phyloP scores from a whole-genome alignment of 2,888 invertebrate species.

The Apocheima hispidaria region DNA sequence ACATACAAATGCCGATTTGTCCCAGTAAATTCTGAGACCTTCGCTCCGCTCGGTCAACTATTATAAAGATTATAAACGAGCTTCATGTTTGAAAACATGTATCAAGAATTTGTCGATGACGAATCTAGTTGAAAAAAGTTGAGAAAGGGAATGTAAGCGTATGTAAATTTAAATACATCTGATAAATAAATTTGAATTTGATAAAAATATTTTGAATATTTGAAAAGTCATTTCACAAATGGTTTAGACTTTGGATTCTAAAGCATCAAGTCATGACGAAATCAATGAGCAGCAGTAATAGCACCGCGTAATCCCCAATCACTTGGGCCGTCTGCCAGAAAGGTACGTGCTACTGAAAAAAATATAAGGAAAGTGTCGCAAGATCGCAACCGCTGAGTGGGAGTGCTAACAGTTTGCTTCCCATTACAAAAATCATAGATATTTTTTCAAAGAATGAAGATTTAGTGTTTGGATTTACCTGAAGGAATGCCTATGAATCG shows the following conservation, averaged over 20 bases:
- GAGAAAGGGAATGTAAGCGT: too few relatives aligned
- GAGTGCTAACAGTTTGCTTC: slow-evolving; percentile 20
- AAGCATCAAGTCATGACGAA: slow-evolving; percentile 10
- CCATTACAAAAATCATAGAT: slow-evolving; percentile 13
- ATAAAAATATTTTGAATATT: neutral
- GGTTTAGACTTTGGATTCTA: neutral
- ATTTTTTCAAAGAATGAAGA: slow-evolving; percentile 16
- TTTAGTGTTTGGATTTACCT: slow-evolving; percentile 2
- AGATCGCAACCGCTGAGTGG: slow-evolving; percentile 23
- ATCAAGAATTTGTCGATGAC: too few relatives aligned
- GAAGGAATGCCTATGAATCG: slow-evolving; percentile 2
- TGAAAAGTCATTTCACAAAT: neutral
- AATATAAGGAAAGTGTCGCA: slow-evolving; percentile 28
- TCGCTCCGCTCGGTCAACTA: too few relatives aligned
- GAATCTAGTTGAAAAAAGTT: too few relatives aligned
- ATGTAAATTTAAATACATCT: too few relatives aligned
- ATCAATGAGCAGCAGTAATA: slow-evolving; percentile 4
- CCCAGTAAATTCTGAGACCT: too few relatives aligned
- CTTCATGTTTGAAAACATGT: neutral
- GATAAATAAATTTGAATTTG: too few relatives aligned
- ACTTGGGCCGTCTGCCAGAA: slow-evolving; percentile 27
- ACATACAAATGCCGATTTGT: too few relatives aligned
- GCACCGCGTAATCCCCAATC: slow-evolving; percentile 11
- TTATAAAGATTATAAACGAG: slow-evolving; percentile 1
- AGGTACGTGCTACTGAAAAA: slow-evolving; percentile 13